phyloP scores from a whole-genome alignment of 1,140 invertebrate genomes.

The Drosophila sechellia region DNA sequence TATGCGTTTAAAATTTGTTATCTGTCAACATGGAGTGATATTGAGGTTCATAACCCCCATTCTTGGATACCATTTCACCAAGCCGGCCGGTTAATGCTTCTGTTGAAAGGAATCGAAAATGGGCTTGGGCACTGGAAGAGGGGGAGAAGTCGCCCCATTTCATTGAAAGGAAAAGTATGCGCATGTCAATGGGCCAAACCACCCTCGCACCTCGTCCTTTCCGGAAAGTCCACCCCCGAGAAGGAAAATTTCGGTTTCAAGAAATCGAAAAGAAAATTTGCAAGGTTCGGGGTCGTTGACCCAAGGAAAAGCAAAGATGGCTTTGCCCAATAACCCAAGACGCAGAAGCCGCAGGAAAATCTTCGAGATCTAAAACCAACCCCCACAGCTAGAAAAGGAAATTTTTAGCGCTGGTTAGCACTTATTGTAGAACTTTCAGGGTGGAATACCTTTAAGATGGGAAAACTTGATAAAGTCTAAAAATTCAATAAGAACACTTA shows the following conservation, averaged over 20 bases:
- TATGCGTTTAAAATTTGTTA: too few relatives aligned
- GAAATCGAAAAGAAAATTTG: constrained; percentile 2
- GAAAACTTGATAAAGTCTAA: too few relatives aligned
- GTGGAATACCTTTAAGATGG: neutral
- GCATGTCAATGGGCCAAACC: constrained; percentile 3
- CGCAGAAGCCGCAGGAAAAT: constrained; percentile 8
- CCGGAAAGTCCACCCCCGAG: neutral
- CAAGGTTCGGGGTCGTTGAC: constrained; percentile 1
- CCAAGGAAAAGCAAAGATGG: neutral
- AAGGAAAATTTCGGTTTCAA: neutral
- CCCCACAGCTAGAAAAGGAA: neutral
- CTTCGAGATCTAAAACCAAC: constrained; percentile 7
- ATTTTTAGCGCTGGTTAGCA: neutral
- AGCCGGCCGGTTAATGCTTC: neutral
- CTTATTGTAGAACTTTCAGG: neutral
- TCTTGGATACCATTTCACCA: neutral
- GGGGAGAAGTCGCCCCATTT: neutral
- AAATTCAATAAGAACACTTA: too few relatives aligned
- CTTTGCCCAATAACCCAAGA: neutral
- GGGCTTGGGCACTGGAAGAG: neutral
- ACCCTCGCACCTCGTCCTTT: neutral
- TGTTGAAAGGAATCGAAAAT: neutral
- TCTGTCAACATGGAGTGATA: too few relatives aligned
- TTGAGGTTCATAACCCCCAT: too few relatives aligned
- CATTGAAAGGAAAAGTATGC: constrained; percentile 1